These are phyloP conservation scores for Cynopterus brachyotis DNA, from an alignment of 2,113 vertebrate species.

Conservation along the genomic window DNA sequence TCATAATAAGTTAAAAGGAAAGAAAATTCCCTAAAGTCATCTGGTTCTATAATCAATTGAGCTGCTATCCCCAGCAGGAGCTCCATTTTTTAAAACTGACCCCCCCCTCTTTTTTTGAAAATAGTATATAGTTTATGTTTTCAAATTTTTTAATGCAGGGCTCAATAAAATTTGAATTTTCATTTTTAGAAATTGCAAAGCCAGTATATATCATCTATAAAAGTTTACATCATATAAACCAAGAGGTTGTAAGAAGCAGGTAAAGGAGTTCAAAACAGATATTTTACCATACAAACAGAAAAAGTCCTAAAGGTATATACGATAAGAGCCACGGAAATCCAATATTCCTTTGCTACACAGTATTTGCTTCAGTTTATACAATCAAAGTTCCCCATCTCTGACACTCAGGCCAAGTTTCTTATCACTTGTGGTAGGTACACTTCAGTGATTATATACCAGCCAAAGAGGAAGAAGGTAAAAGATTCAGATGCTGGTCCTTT, in stretches of 20 bases:
- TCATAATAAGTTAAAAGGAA: slow-evolving; percentile 38
- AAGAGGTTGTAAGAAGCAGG: neutral
- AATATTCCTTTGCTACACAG: neutral
- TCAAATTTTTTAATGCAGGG: neutral
- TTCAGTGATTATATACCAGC: slow-evolving; percentile 38
- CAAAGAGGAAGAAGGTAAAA: slow-evolving; percentile 36
- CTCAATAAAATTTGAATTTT: slow-evolving; percentile 33
- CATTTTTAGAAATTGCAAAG: neutral
- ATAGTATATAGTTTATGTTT: neutral
- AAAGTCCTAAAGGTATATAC: neutral
- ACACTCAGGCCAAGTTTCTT: slow-evolving; percentile 12
- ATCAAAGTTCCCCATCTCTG: slow-evolving; percentile 19
- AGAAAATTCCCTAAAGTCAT: slow-evolving; percentile 6
- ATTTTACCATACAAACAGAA: slow-evolving; percentile 40
- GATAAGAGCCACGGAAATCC: neutral
- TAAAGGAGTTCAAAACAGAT: neutral
- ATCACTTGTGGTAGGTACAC: slow-evolving; percentile 19
- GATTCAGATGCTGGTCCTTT: slow-evolving; percentile 26
- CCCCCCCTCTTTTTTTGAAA: neutral
- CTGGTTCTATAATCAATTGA: neutral
- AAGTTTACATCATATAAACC: neutral
- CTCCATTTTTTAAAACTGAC: neutral
- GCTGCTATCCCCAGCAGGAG: neutral
- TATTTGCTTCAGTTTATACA: slow-evolving; percentile 38
- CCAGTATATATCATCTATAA: neutral